phyloP scores from a whole-genome alignment of 1,140 invertebrate species.

The Galendromus occidentalis region DNA sequence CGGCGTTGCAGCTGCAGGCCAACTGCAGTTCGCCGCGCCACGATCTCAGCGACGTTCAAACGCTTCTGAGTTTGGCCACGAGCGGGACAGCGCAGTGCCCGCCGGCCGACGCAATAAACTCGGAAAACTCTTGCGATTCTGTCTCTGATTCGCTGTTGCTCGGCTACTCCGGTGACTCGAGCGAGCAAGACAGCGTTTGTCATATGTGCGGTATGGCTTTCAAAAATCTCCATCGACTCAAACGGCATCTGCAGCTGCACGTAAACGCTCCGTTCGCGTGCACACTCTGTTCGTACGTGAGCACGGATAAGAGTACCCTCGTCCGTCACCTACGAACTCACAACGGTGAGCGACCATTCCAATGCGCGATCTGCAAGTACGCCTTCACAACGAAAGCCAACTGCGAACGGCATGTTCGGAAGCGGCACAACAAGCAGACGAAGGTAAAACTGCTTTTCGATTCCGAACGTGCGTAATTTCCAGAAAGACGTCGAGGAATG shows the following conservation, averaged over 20 bases:
- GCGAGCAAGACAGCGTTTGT: constrained; percentile 13
- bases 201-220: constrained; percentile 19
- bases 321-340: constrained; percentile 74
- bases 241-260: constrained; percentile 56
- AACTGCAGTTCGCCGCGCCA: not conserved
- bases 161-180: not conserved
- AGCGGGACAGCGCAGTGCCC: not conserved
- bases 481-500: too few relatives aligned
- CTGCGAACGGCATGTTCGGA: constrained; percentile 48
- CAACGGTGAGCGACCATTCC: constrained; percentile 81
- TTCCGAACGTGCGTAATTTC: not conserved
- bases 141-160: not conserved
- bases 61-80: not conserved
- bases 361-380: constrained; percentile 77
- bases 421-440: constrained; percentile 55
- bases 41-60: constrained; percentile 2
- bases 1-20: not conserved
- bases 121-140: constrained; percentile 5
- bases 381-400: constrained; percentile 86
- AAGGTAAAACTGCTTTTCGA: constrained; percentile 25
- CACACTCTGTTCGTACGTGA: constrained; percentile 72
- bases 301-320: constrained; percentile 68
- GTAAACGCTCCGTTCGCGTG: constrained; percentile 47
- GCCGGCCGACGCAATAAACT: not conserved
- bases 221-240: constrained; percentile 38